Evolutionary conservation across 2,888 invertebrate species (phyloP).

Genomic region (Amphimallon solstitiale): DNA sequence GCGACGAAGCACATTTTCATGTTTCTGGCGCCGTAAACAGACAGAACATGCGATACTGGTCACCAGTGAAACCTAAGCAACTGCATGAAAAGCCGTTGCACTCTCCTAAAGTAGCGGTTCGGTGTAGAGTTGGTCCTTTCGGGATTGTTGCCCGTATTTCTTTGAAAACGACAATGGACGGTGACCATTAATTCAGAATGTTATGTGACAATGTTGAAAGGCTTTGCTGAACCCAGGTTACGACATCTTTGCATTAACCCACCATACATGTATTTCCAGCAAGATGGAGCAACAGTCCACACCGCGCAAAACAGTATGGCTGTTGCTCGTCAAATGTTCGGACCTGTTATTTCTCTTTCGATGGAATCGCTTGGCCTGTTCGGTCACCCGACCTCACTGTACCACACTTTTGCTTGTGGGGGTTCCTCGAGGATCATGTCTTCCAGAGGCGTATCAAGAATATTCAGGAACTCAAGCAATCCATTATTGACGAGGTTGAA

Average conservation of each 20-base stretch:
- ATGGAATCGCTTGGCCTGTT: not conserved
- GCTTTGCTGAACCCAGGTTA: not conserved
- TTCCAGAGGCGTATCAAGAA: conserved; percentile 10
- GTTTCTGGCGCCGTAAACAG: no score
- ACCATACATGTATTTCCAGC: not conserved
- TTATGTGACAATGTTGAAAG: not conserved
- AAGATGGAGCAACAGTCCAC: not conserved
- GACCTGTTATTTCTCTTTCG: not conserved
- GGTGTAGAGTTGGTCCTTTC: no score
- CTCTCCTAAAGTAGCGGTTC: no score
- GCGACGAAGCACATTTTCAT: no score
- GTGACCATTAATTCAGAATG: no score
- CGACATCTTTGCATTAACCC: not conserved
- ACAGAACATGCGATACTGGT: no score
- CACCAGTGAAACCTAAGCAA: no score
- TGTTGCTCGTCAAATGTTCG: not conserved
- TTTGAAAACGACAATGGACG: no score
- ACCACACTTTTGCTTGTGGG: not conserved
- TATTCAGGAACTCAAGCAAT: conserved; percentile 5
- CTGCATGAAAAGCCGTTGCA: no score
- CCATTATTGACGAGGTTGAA: conserved; percentile 4
- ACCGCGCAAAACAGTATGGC: not conserved
- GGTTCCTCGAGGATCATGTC: conserved; percentile 2
- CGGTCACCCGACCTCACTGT: not conserved
- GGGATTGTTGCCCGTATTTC: no score